Evolutionary conservation across 2,888 invertebrate species (phyloP).

Genomic region (Amblyteles armatorius): DNA sequence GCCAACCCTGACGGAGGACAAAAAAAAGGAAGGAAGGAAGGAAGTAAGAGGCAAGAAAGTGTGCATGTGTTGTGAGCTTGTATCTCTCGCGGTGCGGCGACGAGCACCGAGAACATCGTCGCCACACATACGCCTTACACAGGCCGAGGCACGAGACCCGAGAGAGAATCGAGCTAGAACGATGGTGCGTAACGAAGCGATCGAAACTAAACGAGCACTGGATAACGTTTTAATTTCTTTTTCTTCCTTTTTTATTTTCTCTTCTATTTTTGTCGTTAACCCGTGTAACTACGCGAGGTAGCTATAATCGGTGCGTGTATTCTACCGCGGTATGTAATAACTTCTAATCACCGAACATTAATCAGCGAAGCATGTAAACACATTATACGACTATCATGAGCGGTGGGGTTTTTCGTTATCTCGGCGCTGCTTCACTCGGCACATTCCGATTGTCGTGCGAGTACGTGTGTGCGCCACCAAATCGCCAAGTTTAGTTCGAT

Average conservation of each 20-base stretch:
- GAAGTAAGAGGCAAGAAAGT: conserved; percentile 40
- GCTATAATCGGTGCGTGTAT: conserved; percentile 40
- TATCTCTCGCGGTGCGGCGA: conserved; percentile 30
- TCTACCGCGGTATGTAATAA: conserved; percentile 44
- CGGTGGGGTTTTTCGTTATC: conserved; percentile 63
- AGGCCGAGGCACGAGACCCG: conserved; percentile 2
- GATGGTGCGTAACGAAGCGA: conserved; percentile 41
- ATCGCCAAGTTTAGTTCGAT: not conserved
- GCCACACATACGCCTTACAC: not conserved
- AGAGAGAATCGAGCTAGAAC: conserved; percentile 1
- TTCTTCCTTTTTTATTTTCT: not conserved
- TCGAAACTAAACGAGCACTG: conserved; percentile 12
- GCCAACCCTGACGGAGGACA: conserved; percentile 37
- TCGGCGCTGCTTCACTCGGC: conserved; percentile 40
- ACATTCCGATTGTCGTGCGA: conserved; percentile 49
- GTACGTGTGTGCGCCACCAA: conserved; percentile 10
- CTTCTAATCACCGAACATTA: conserved; percentile 59
- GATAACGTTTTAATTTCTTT: conserved; percentile 11
- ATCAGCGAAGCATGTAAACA: conserved; percentile 47
- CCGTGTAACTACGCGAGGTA: not conserved
- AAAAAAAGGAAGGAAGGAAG: conserved; percentile 27
- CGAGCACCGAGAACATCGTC: not conserved
- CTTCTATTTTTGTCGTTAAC: not conserved
- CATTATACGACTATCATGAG: conserved; percentile 47
- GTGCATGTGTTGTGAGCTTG: conserved; percentile 38